Evolutionary conservation across 2,888 invertebrate genomes (phyloP).

Genomic region (Achlya flavicornis): DNA sequence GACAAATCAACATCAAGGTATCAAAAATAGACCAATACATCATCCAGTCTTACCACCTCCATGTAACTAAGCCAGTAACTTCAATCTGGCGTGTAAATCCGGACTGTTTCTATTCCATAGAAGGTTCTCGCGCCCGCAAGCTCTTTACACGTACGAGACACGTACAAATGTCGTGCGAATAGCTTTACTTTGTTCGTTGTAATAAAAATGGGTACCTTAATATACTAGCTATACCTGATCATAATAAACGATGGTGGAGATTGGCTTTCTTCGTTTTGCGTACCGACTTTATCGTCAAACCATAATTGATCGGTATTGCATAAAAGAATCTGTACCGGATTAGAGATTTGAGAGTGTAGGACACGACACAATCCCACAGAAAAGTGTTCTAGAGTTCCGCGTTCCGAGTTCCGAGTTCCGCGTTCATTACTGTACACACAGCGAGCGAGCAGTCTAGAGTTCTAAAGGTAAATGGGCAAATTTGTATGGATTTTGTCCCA

Average conservation of each 20-base stretch:
- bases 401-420: no score
- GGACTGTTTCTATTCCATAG: constrained; percentile 51
- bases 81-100: constrained; percentile 59
- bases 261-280: constrained; percentile 11
- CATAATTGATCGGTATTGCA: not conserved
- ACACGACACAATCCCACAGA: no score
- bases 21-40: not conserved
- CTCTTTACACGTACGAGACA: constrained; percentile 50
- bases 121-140: constrained; percentile 49
- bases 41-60: not conserved
- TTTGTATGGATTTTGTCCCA: no score
- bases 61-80: constrained; percentile 36
- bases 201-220: not conserved
- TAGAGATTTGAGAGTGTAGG: no score
- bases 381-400: no score
- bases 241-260: constrained; percentile 17
- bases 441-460: no score
- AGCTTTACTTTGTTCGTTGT: not conserved
- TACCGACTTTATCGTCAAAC: not conserved
- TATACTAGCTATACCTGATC: constrained; percentile 2
- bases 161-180: constrained; percentile 38
- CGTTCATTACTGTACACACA: no score
- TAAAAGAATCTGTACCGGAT: not conserved
- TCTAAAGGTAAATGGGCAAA: no score
- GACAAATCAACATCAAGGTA: not conserved